Conservation (phyloP, 2,888 invertebrate species). For the Germaria angustata region DNA sequence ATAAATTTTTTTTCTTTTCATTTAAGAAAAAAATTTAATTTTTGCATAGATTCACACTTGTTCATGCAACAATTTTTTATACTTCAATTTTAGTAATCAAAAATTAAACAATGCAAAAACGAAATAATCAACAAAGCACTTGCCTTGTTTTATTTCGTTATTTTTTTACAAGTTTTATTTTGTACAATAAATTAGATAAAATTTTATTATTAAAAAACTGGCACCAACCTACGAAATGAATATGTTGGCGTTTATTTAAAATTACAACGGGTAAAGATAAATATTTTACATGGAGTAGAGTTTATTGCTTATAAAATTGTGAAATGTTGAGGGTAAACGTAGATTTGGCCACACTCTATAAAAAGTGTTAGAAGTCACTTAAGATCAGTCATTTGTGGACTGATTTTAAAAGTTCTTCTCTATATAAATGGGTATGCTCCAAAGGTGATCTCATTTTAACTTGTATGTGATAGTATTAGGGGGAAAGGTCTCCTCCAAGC, state of each 20-base stretch:
- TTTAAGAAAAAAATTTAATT: not conserved
- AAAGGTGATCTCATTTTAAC: too few species aligned
- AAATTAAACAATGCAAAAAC: conserved; percentile 17
- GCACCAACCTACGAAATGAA: conserved; percentile 30
- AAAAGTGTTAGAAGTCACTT: too few species aligned
- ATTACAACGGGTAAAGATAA: conserved; percentile 19
- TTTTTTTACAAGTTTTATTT: conserved; percentile 12
- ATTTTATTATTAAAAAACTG: conserved; percentile 48
- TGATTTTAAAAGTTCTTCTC: too few species aligned
- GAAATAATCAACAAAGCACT: conserved; percentile 28
- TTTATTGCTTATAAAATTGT: not conserved
- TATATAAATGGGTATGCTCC: too few species aligned
- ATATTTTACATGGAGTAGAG: not conserved
- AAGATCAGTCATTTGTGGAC: too few species aligned
- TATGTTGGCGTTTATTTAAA: conserved; percentile 47
- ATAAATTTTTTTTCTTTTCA: conserved; percentile 24
- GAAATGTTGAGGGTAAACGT: too few species aligned
- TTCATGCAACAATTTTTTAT: conserved; percentile 16
- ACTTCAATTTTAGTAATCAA: conserved; percentile 44
- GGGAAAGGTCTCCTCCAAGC: too few species aligned
- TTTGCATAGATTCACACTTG: conserved; percentile 11
- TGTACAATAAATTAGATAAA: conserved; percentile 59
- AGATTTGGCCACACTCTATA: not conserved
- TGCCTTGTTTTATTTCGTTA: not conserved
- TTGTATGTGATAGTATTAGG: too few species aligned